Conservation (phyloP, 2,113 vertebrate genomes). For the Poeciliopsis occidentalis region DNA sequence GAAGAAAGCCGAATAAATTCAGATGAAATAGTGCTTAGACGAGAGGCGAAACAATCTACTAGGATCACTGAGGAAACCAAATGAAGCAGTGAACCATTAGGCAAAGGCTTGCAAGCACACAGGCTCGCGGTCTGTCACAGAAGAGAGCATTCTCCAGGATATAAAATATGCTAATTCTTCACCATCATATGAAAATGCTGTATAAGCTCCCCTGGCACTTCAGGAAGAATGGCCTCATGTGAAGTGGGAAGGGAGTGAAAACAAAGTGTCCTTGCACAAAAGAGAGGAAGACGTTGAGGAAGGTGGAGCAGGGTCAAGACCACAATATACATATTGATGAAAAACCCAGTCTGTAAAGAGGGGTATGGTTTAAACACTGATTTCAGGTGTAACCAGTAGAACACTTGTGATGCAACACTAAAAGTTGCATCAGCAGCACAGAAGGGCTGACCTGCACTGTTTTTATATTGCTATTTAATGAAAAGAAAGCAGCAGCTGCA, state of each 20-base stretch:
- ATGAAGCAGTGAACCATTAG: conserved; percentile 9
- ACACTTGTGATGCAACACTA: conserved; percentile 51
- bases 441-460: too few species aligned
- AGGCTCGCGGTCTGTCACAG: conserved; percentile 17
- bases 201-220: conserved; percentile 38
- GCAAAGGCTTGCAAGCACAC: conserved; percentile 4
- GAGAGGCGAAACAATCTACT: too few species aligned
- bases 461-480: too few species aligned
- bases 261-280: conserved; percentile 41
- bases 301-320: conserved; percentile 63
- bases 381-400: conserved; percentile 33
- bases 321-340: conserved; percentile 75
- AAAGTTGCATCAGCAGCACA: too few species aligned
- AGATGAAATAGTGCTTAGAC: too few species aligned
- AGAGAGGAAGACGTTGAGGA: conserved; percentile 10
- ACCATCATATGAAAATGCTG: conserved; percentile 49
- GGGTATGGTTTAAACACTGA: conserved; percentile 51
- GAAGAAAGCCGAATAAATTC: background rate
- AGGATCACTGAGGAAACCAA: too few species aligned
- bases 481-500: too few species aligned
- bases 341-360: conserved; percentile 48
- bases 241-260: conserved; percentile 1
- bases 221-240: conserved; percentile 33
- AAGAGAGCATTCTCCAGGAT: conserved; percentile 29
- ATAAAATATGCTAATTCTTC: conserved; percentile 47